These are phyloP conservation scores for Gallinago solitaria DNA, from an alignment of 2,797 vertebrate species.

Conservation along the genomic window DNA sequence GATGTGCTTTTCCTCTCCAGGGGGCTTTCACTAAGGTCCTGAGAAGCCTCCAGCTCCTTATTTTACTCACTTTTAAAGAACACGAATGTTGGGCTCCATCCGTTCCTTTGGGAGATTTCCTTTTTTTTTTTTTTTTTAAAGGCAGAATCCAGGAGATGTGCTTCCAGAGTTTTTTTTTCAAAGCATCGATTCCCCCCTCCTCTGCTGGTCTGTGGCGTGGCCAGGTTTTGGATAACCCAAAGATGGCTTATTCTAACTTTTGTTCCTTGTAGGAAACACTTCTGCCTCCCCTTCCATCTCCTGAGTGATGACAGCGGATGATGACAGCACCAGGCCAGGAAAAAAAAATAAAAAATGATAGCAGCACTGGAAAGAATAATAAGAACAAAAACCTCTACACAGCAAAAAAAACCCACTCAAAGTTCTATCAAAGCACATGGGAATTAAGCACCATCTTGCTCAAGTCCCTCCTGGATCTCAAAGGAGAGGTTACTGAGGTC, in stretches of 20 bases:
- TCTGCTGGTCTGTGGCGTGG: not conserved
- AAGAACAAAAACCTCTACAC: not conserved
- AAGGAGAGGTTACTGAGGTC: not conserved
- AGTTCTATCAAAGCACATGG: not conserved
- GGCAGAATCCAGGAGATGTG: not conserved
- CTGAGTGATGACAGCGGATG: accelerated
- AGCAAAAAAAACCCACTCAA: accelerated
- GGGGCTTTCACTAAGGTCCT: not conserved
- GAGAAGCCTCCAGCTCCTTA: not conserved
- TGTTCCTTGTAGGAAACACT: not conserved
- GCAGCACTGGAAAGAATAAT: not conserved
- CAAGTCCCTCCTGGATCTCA: not conserved
- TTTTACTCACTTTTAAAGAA: not conserved
- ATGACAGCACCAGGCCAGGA: not conserved
- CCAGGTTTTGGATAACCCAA: not conserved
- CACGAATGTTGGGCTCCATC: not conserved
- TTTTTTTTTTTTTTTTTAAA: not conserved
- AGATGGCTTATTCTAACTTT: not conserved
- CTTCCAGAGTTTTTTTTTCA: not conserved
- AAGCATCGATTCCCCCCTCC: not conserved
- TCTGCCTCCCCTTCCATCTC: not conserved
- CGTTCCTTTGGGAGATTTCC: not conserved
- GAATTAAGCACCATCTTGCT: not conserved
- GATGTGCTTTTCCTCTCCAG: not conserved
- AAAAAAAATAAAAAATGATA: not conserved